Evolutionary conservation across 2,113 vertebrate genomes (phyloP).

Genomic region (Atractosteus spatula): DNA sequence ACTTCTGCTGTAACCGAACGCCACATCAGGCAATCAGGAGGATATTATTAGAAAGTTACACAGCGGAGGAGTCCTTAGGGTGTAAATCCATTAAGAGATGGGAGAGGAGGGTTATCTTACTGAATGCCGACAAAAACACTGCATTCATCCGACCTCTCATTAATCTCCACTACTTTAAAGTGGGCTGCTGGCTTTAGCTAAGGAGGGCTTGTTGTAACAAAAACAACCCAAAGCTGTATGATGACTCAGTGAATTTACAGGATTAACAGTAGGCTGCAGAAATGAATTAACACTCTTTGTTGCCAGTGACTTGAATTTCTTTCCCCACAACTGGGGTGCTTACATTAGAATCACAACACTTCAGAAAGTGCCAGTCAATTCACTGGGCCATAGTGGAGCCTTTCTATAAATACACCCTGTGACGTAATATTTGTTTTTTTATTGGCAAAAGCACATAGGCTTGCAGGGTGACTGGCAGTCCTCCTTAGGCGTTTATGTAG

Average conservation of each 20-base stretch:
- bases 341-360: neutral
- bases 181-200: too few relatives aligned
- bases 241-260: too few relatives aligned
- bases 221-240: too few relatives aligned
- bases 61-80: slow-evolving; percentile 10
- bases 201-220: too few relatives aligned
- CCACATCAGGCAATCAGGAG: slow-evolving; percentile 15
- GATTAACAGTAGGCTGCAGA: too few relatives aligned
- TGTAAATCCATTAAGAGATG: slow-evolving; percentile 13
- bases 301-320: too few relatives aligned
- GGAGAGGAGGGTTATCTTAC: neutral
- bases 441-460: too few relatives aligned
- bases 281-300: too few relatives aligned
- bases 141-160: neutral
- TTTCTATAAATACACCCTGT: neutral
- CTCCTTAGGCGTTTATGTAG: too few relatives aligned
- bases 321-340: too few relatives aligned
- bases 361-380: neutral
- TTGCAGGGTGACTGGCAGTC: too few relatives aligned
- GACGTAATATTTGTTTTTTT: neutral
- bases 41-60: slow-evolving; percentile 15
- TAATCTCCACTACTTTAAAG: neutral
- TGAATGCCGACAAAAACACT: neutral
- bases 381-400: neutral
- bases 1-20: neutral